These are phyloP conservation scores for Psettodes erumei DNA, from an alignment of 2,113 vertebrate genomes.

Conservation along the genomic window DNA sequence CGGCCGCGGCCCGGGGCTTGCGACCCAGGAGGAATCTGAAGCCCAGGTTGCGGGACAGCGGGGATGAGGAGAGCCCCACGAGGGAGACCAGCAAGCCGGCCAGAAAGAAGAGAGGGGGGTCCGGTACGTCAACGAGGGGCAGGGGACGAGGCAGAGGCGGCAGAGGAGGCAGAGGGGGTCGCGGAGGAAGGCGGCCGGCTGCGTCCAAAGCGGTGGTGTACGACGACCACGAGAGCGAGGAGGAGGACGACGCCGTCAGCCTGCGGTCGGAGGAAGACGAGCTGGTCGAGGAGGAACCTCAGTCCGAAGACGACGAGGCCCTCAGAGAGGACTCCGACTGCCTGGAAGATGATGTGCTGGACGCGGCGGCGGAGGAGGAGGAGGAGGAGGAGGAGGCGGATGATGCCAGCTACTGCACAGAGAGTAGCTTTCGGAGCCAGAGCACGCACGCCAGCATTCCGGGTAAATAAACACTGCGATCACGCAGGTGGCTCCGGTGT, in stretches of 20 bases:
- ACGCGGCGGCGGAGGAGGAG: slow-evolving; percentile 23
- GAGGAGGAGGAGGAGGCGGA: slow-evolving; percentile 86
- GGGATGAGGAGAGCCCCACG: slow-evolving; percentile 85
- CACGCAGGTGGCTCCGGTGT: background rate
- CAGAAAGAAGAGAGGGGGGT: slow-evolving; percentile 59
- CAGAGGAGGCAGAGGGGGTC: slow-evolving; percentile 86
- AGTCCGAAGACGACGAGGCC: slow-evolving; percentile 88
- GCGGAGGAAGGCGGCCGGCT: slow-evolving; percentile 82
- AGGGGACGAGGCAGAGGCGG: slow-evolving; percentile 88
- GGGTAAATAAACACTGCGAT: slow-evolving; percentile 80
- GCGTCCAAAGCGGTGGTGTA: slow-evolving; percentile 91
- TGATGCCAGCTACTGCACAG: slow-evolving; percentile 94
- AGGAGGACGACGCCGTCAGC: slow-evolving; percentile 88
- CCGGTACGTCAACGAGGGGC: slow-evolving; percentile 78
- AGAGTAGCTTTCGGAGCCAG: slow-evolving; percentile 97
- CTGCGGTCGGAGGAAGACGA: slow-evolving; percentile 91
- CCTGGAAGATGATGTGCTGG: slow-evolving; percentile 84
- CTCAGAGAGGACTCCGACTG: slow-evolving; percentile 89
- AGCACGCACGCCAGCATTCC: slow-evolving; percentile 96
- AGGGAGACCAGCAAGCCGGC: slow-evolving; percentile 69
- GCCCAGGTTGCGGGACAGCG: slow-evolving; percentile 84
- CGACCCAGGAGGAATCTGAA: slow-evolving; percentile 88
- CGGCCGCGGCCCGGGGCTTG: slow-evolving; percentile 87
- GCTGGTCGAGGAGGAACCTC: slow-evolving; percentile 87
- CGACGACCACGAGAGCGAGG: slow-evolving; percentile 95